Base-by-base conservation (phyloP, 1,140 invertebrate species). In the Bombus haemorrhoidalis region DNA sequence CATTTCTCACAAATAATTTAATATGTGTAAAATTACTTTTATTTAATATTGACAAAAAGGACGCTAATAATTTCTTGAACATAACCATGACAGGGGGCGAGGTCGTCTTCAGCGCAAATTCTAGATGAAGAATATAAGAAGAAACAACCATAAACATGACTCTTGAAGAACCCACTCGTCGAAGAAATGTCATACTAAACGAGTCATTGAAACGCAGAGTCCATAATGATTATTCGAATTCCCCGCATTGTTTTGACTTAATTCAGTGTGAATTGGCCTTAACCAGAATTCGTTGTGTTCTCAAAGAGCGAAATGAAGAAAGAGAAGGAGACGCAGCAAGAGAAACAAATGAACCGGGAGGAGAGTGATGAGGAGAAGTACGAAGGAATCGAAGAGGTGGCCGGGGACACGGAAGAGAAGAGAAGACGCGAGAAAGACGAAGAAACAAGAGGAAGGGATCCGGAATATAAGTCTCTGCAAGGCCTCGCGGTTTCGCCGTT, bases 401-500 rank as follows among this genome's bases (percentile, higher is more conserved):
- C 71, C 76, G 89, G 86, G 84, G 76, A 90, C 64, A 37, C 77
- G 68, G 85, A 89, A 78, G 82, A 90, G 82, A 86, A 87, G 86
- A 37, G 68, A 74, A 37, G 75, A 90, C 64, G 71, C 64, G 77
- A 84, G 83, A 86, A 64, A 87, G 82, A 90, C 81, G 89, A 90
- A 83, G 88, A 87, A 72, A 78, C 74, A 39, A 84, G 79, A 87
- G 89, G 86, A 82, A 87, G 88, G 78, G 87, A 37, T 79, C 59
- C 72, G 78, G 34, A 69, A 81, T 76, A 64, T 72, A 83, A 86
- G 78, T 69, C 53, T 75, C 47, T 83, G 88, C 88, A 87, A 89
- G 81, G 78, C 83, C 88, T 90, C 79, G 82, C 88, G 85, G 57
- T 88, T 90, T 86, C 80, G 78, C 57, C 85, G 91, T 92, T 91